Conservation (phyloP, 2,797 vertebrate species). For the Lepilemur ruficaudatus region DNA sequence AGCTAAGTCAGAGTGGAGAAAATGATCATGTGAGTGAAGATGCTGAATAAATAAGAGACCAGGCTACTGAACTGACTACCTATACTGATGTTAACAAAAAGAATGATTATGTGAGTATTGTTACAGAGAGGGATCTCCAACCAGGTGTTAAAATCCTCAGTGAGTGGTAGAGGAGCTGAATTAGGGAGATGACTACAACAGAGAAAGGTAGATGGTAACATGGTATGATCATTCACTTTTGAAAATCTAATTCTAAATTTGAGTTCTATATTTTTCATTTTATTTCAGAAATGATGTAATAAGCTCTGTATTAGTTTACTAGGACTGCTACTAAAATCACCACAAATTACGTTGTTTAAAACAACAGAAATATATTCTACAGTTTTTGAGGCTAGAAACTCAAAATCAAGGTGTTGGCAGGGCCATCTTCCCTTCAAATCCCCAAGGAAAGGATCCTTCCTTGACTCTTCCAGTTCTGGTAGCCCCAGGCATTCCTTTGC, state of each 20-base stretch:
- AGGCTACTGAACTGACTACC: not conserved
- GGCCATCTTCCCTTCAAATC: not conserved
- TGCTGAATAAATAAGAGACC: not conserved
- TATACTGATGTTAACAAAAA: not conserved
- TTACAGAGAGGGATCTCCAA: not conserved
- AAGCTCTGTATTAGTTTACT: not conserved
- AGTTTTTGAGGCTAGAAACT: not conserved
- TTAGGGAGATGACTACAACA: not conserved
- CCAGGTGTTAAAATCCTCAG: not conserved
- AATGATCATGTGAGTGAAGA: not conserved
- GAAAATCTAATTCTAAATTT: not conserved
- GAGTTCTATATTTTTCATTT: not conserved
- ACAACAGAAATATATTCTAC: not conserved
- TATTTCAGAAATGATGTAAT: not conserved
- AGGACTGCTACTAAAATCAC: not conserved
- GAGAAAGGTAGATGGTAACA: not conserved
- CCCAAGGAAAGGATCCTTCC: not conserved
- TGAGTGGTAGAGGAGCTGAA: not conserved
- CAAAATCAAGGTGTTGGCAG: not conserved
- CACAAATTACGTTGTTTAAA: not conserved
- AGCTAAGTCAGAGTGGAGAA: not conserved
- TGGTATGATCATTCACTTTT: not conserved
- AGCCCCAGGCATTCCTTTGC: accelerated
- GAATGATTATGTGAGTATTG: not conserved
- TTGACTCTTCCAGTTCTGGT: not conserved